These are phyloP conservation scores for Morus bassanus DNA, from an alignment of 2,797 vertebrate species.

Conservation along the genomic window DNA sequence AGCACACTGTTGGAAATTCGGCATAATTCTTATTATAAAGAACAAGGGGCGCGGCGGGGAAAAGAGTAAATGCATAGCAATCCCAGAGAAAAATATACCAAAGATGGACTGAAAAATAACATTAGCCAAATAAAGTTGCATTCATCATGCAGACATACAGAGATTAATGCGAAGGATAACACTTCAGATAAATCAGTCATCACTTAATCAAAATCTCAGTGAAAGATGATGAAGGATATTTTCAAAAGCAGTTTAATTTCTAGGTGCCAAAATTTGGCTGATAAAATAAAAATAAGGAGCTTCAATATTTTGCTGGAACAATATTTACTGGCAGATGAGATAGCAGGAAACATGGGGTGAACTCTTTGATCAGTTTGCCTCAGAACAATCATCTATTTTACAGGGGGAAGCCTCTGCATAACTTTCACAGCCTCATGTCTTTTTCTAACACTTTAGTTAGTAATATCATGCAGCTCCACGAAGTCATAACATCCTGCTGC, in stretches of 20 bases:
- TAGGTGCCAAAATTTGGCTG: neutral
- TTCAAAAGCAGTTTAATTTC: neutral
- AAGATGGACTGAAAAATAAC: neutral
- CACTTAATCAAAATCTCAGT: neutral
- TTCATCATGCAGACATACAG: neutral
- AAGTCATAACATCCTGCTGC: neutral
- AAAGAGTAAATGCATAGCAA: neutral
- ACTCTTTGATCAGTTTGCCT: neutral
- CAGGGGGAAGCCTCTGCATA: neutral
- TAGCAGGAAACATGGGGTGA: neutral
- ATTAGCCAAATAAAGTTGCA: neutral
- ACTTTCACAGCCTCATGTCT: neutral
- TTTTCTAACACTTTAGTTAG: neutral
- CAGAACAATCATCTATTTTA: neutral
- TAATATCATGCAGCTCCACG: neutral
- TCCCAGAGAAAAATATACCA: neutral
- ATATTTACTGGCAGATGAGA: neutral
- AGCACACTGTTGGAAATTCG: neutral
- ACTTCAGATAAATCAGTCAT: neutral
- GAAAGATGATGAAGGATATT: neutral
- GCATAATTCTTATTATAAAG: neutral
- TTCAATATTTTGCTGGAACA: neutral
- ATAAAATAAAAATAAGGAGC: neutral
- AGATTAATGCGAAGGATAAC: neutral
- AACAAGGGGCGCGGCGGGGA: neutral